A percentile compares a stretch with the other conserved stretches of the same genome.
phyloP scores from a whole-genome alignment of 1,140 invertebrate species.

The Drosophila sechellia region DNA sequence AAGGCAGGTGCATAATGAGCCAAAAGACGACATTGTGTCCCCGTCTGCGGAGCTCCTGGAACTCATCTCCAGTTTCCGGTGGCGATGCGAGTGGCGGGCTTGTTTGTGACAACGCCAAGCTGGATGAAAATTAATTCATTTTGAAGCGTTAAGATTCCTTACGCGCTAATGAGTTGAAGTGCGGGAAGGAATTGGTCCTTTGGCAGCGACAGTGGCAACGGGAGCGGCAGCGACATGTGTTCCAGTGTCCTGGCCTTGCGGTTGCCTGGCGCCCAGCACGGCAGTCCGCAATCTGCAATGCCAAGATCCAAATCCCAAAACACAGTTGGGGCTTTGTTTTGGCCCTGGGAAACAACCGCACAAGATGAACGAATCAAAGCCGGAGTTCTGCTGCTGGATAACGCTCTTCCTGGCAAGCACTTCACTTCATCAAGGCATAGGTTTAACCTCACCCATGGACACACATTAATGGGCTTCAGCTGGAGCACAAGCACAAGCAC shows the following conservation, averaged over 20 bases:
- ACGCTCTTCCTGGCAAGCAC: constrained; percentile 14
- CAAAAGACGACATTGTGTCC: constrained; percentile 50
- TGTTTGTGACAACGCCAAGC: constrained; percentile 68
- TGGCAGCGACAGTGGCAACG: neutral
- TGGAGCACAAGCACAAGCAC: neutral
- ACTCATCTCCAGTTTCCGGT: neutral
- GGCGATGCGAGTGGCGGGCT: constrained; percentile 9
- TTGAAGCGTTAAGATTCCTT: constrained; percentile 81
- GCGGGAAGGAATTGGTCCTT: constrained; percentile 30
- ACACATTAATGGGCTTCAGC: neutral
- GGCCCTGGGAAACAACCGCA: constrained; percentile 44
- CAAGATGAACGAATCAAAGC: constrained; percentile 30
- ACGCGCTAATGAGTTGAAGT: constrained; percentile 81
- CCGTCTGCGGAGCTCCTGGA: constrained; percentile 1
- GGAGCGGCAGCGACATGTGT: constrained; percentile 42
- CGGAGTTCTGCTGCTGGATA: neutral
- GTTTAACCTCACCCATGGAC: constrained; percentile 15
- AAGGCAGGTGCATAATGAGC: constrained; percentile 68
- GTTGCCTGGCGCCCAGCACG: constrained; percentile 6
- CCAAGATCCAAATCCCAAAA: neutral
- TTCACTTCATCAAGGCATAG: constrained; percentile 44
- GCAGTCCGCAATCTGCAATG: neutral
- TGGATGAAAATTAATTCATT: constrained; percentile 82
- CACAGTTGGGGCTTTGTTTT: constrained; percentile 15
- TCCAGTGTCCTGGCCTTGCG: constrained; percentile 57